These are phyloP conservation scores for Oenanthe oenanthe DNA, from an alignment of 2,113 vertebrate species.

Conservation along the genomic window DNA sequence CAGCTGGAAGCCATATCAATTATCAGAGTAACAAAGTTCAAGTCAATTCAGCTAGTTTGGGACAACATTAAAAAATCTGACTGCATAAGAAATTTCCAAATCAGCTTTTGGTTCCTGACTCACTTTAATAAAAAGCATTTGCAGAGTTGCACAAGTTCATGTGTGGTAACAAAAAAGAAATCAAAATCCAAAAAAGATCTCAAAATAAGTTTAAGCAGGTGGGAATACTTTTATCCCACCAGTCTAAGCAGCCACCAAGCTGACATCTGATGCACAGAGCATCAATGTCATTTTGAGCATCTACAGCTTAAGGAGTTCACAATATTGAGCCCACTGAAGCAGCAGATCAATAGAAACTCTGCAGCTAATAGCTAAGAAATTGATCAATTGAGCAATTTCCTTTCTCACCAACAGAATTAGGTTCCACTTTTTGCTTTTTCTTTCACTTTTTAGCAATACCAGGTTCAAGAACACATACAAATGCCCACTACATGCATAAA, in stretches of 20 bases:
- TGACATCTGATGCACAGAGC: neutral
- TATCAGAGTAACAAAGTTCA: neutral
- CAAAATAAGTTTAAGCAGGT: neutral
- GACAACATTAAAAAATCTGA: neutral
- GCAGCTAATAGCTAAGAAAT: neutral
- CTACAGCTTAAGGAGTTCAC: neutral
- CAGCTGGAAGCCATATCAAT: neutral
- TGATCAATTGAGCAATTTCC: neutral
- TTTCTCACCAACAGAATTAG: neutral
- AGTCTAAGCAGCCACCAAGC: neutral
- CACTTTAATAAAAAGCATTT: neutral
- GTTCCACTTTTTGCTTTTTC: neutral
- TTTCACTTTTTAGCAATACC: neutral
- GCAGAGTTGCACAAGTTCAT: neutral
- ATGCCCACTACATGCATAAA: neutral
- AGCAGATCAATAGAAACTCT: neutral
- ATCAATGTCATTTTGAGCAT: neutral
- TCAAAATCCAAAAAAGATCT: neutral
- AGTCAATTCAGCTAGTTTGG: neutral
- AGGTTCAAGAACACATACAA: neutral
- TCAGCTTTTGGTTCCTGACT: neutral
- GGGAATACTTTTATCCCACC: neutral
- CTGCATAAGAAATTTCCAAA: neutral
- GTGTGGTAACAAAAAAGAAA: neutral
- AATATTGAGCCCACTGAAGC: neutral